A percentile compares a stretch with the other conserved stretches of the same genome.
These are phyloP conservation scores for Proales similis DNA, from an alignment of 1,140 invertebrate genomes.

Conservation along the genomic window DNA sequence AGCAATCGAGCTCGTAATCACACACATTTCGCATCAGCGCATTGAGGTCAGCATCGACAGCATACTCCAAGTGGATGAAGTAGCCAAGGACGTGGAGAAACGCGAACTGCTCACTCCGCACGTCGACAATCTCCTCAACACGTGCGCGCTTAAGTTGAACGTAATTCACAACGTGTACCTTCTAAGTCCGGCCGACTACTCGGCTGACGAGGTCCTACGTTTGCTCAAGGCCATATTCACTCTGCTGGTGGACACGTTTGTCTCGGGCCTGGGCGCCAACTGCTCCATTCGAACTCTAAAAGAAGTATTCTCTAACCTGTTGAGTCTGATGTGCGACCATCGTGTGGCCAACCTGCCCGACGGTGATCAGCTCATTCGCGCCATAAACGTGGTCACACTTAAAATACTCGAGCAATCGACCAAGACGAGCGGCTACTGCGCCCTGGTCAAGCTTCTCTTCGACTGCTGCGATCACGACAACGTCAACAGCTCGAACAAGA, in stretches of 20 bases:
- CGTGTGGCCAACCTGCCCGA: slow-evolving; percentile 12
- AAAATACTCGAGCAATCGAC: slow-evolving; percentile 32
- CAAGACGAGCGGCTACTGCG: slow-evolving; percentile 27
- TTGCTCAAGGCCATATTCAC: slow-evolving; percentile 20
- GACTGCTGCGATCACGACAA: slow-evolving; percentile 29
- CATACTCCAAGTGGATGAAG: slow-evolving; percentile 58
- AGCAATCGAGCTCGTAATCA: slow-evolving; percentile 56
- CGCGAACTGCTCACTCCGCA: slow-evolving; percentile 51
- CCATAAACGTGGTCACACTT: slow-evolving; percentile 34
- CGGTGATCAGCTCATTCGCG: slow-evolving; percentile 29
- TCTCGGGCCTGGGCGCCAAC: slow-evolving; percentile 6
- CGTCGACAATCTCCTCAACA: slow-evolving; percentile 66
- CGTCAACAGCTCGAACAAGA: neutral
- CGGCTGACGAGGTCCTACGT: slow-evolving; percentile 15
- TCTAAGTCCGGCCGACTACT: slow-evolving; percentile 22
- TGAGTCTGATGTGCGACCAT: slow-evolving; percentile 16
- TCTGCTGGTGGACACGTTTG: slow-evolving; percentile 21
- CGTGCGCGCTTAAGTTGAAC: slow-evolving; percentile 65
- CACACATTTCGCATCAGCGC: slow-evolving; percentile 64
- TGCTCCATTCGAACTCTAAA: slow-evolving; percentile 1
- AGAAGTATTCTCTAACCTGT: slow-evolving; percentile 1
- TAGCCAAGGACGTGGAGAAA: slow-evolving; percentile 51
- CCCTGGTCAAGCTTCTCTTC: slow-evolving; percentile 13
- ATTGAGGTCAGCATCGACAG: slow-evolving; percentile 61
- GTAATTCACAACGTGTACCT: slow-evolving; percentile 56